Evolutionary conservation across 1,140 invertebrate genomes (phyloP), one percentile per base, ranked within the genome.

Genomic region (Hyphantria cunea): DNA sequence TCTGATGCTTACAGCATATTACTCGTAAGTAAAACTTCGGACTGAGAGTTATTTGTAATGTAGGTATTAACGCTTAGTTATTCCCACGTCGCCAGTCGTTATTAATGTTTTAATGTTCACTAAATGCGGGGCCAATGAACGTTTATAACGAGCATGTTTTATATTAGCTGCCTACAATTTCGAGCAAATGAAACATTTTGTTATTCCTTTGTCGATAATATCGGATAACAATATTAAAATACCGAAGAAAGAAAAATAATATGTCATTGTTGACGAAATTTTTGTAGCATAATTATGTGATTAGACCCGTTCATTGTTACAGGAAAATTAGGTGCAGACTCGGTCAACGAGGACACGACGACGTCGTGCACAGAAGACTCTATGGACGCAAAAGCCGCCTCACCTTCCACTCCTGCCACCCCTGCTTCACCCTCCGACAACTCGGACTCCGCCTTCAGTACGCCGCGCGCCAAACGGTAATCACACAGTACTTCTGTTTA

Each of bases 321-420:
- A 91, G 90, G 90, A 47, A 91, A 91, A 76, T 56, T 91, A 68
- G 72, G 67, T 2, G 79, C 76, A n/a, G 90, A 91, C 65, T 85
- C 86, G 47, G 81, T 84, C 15, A 80, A 74, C 58, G 92, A 93
- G 64, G 92, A 93, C 78, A 94, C 94, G 25, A 94, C 92, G 68
- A 94, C 94, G 60, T 95, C 94, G 10, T 95, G 94, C 84, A 94
- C 94, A 47, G 94, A 95, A 79, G 94, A 95, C 77, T 95, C 94
- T 25, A 80, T 94, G 80, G 94, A 94, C 78, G 83, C 84, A 37
- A 89, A 90, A 63, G 74, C 76, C 14, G 76, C 80, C 25, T 89
- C 86, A 0, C 82, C 84, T 25, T 53, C 78, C 52, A 76, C 76
- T n/a, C 80, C 82, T 39, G 68, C 92, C 85, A 63, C 93, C 79